These are phyloP conservation scores for Temnothorax rugatulus DNA, from an alignment of 2,888 invertebrate species.

Conservation along the genomic window DNA sequence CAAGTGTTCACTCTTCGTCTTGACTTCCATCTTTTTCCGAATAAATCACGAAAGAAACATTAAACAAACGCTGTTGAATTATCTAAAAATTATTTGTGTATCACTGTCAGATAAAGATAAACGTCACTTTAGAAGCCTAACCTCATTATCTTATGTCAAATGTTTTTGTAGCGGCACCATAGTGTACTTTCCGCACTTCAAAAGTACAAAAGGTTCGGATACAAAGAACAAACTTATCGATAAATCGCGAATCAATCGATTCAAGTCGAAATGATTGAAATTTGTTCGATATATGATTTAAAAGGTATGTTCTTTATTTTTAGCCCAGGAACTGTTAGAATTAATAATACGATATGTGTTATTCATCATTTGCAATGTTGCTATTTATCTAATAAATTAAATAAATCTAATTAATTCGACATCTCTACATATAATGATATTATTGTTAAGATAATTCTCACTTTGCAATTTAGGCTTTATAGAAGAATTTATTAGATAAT, in stretches of 20 bases:
- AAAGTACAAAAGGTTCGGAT: no score
- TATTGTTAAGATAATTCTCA: neutral
- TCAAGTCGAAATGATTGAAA: neutral
- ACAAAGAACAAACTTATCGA: neutral
- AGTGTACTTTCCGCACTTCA: no score
- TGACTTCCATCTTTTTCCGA: conserved; percentile 87
- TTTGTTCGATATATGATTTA: neutral
- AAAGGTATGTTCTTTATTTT: conserved; percentile 6
- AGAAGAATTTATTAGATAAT: neutral
- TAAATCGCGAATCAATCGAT: neutral
- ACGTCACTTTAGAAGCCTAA: conserved; percentile 9
- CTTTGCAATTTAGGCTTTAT: neutral
- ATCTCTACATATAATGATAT: neutral
- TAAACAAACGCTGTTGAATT: conserved; percentile 8
- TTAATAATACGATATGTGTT: neutral
- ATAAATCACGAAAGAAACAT: neutral
- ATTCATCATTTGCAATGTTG: neutral
- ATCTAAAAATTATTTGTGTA: neutral
- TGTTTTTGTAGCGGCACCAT: neutral
- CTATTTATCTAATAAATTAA: neutral
- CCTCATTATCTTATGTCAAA: neutral
- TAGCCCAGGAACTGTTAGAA: neutral
- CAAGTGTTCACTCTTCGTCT: conserved; percentile 89
- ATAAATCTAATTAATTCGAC: neutral
- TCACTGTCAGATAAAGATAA: neutral